phyloP scores from a whole-genome alignment of 2,797 vertebrate genomes.

The Ceyx erithaca region DNA sequence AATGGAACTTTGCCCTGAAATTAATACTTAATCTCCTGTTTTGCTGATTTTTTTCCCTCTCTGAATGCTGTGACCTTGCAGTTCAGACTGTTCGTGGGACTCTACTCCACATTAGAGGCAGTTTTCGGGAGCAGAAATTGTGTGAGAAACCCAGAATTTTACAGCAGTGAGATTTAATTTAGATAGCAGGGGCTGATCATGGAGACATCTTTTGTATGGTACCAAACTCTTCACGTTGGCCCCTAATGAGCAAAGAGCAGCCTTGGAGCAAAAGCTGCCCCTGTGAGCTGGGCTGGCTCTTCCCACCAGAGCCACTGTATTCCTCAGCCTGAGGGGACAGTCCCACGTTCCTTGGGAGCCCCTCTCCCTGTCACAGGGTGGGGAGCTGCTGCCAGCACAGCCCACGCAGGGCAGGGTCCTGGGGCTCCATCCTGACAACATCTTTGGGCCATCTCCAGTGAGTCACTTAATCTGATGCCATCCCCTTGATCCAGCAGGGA shows the following conservation, averaged over 20 bases:
- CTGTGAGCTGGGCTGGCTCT: not conserved
- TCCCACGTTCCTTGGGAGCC: fast-evolving
- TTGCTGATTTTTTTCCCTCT: not conserved
- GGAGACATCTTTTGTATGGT: conserved; percentile 13
- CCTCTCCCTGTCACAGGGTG: too few relatives aligned
- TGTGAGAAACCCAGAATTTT: conserved; percentile 23
- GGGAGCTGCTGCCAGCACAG: not conserved
- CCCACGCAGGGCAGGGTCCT: not conserved
- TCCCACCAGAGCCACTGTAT: not conserved
- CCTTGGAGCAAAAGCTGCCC: not conserved
- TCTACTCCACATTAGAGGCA: conserved; percentile 23
- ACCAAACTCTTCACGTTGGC: not conserved
- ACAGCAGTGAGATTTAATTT: conserved; percentile 67
- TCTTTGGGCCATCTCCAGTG: fast-evolving
- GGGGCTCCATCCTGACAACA: fast-evolving
- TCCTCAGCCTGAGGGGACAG: fast-evolving
- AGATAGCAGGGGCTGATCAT: conserved; percentile 43
- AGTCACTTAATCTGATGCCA: fast-evolving
- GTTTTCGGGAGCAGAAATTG: conserved; percentile 45
- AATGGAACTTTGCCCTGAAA: conserved; percentile 39
- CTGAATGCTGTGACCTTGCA: conserved; percentile 44
- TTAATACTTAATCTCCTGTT: conserved; percentile 43
- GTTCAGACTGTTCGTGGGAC: not conserved
- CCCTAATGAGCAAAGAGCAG: not conserved
- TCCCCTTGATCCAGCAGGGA: not conserved